Conservation (phyloP, 2,113 vertebrate species). For the Tamias sibiricus region DNA sequence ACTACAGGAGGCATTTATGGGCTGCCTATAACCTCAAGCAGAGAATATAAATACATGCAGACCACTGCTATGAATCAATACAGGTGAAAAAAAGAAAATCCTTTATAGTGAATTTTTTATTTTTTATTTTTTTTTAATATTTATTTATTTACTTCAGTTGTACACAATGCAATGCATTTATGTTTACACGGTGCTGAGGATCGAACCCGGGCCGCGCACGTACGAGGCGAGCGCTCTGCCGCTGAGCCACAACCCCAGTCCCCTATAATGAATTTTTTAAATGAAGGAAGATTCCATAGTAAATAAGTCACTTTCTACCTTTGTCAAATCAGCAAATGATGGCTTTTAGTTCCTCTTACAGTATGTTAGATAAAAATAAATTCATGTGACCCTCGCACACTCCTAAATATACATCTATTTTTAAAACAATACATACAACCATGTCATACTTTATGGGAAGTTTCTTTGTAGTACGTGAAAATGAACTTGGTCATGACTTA, state of each 20-base stretch:
- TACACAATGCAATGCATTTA: too few relatives aligned
- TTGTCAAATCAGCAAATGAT: neutral
- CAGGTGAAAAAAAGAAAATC: neutral
- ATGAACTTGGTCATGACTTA: neutral
- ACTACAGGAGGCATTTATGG: neutral
- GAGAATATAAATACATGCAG: neutral
- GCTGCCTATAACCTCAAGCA: neutral
- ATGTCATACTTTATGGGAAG: neutral
- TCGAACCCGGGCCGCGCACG: too few relatives aligned
- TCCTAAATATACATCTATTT: neutral
- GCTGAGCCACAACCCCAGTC: too few relatives aligned
- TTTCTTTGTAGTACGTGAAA: neutral
- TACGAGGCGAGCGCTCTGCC: too few relatives aligned
- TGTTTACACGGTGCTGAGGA: too few relatives aligned
- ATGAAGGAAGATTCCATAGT: neutral
- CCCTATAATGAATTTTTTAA: slow-evolving; percentile 15
- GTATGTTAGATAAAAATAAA: neutral
- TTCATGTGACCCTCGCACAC: neutral
- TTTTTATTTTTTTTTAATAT: too few relatives aligned
- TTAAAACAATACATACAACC: neutral
- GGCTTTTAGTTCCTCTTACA: neutral
- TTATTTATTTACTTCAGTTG: too few relatives aligned
- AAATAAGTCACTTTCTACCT: slow-evolving; percentile 29
- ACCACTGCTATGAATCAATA: neutral
- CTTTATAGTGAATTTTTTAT: slow-evolving; percentile 10